phyloP scores from a whole-genome alignment of 2,797 vertebrate species.

The Acanthopagrus latus region DNA sequence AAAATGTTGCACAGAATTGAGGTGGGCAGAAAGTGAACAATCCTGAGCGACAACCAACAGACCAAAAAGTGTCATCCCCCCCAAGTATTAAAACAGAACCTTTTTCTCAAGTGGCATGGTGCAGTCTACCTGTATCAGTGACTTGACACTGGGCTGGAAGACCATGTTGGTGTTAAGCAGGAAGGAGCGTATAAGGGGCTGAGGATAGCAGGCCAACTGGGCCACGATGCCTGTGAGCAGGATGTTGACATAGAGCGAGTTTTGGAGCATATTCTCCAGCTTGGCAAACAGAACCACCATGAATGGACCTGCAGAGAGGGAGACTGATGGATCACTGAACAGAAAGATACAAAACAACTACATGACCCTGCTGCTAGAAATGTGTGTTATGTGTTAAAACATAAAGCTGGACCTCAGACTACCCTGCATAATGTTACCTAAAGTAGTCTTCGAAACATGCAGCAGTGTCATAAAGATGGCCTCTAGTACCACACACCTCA shows the following conservation, averaged over 20 bases:
- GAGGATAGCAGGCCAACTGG: conserved; percentile 95
- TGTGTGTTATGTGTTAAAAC: not conserved
- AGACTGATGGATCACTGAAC: not conserved
- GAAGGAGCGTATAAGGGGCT: conserved; percentile 97
- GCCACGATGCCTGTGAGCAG: conserved; percentile 96
- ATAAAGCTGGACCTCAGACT: not conserved
- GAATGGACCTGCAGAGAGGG: conserved; percentile 90
- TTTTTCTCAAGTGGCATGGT: not conserved
- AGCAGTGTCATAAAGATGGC: not conserved
- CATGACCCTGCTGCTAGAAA: not conserved
- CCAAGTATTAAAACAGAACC: not conserved
- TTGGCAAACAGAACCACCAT: conserved; percentile 94
- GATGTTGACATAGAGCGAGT: conserved; percentile 97
- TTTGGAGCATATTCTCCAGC: conserved; percentile 98
- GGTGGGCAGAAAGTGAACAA: conserved; percentile 47
- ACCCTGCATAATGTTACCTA: not conserved
- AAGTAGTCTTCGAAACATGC: not conserved
- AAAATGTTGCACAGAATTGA: conserved; percentile 38
- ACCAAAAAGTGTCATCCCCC: conserved; percentile 7
- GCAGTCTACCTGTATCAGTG: conserved; percentile 92
- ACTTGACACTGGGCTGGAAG: conserved; percentile 99
- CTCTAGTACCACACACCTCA: too few relatives aligned
- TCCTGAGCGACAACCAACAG: not conserved
- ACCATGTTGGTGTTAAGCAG: conserved; percentile 99
- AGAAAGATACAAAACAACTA: not conserved